Evolutionary conservation across 2,113 vertebrate genomes (phyloP), one percentile per base, ranked within the genome.

Genomic region (Dromas ardeola): DNA sequence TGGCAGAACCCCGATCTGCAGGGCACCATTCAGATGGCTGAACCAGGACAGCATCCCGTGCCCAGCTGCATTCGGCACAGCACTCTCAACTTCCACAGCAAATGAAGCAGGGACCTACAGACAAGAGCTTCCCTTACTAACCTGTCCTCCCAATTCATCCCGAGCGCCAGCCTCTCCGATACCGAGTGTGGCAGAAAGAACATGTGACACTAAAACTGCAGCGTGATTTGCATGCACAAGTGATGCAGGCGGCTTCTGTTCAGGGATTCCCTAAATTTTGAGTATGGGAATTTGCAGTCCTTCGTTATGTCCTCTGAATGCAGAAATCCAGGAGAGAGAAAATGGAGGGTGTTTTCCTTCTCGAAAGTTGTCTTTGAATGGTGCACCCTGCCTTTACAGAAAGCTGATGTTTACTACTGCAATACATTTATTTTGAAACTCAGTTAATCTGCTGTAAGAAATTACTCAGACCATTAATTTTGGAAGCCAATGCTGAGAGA

Each of bases 381-480:
- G 77, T 72, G 79, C 42, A 34, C 53, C 62, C 59, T 92, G 65
- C 78, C 81, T 91, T 86, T 74, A 70, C 91, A 87, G 79, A 88
- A 95, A 86, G 70, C 91, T 90, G 84, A 82, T 93, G 91, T 96
- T 94, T 95, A 86, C 91, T 96, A 80, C 84, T 74, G 81, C 23
- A 8, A 91, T 81, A 70, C 71, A 36, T 91, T 94, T 91, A 94
- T 93, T 94, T 90, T 93, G 89, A 91, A 95, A 89, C 58, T 66
- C 71, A 63, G 96, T 77, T 97, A 85, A 58, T 97, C 86, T 90
- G 87, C 95, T 93, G 81, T 82, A 97, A 95, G 90, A 93, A 97
- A 95, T 96, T 97, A 97, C 85, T 90, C 95, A 97, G 96, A 96
- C 95, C 94, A 97, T 97, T 96, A 97, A 97, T 97, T 97, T 91